Percentiles rank a stretch among this genome's conserved stretches.
These are phyloP conservation scores for Micrasema minimum DNA, from an alignment of 1,140 invertebrate species.

Conservation along the genomic window DNA sequence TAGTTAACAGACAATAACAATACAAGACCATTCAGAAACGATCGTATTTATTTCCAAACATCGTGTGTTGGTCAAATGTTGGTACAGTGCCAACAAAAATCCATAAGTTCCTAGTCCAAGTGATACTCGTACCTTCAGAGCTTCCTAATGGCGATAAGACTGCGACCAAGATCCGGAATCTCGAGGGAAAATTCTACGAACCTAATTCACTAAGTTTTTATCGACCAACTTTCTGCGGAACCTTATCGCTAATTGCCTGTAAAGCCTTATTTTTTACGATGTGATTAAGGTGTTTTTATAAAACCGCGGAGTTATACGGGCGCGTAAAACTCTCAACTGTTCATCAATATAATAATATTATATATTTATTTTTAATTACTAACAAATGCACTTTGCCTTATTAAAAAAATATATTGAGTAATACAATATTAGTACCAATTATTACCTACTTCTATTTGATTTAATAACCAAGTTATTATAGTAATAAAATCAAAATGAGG, in stretches of 20 bases:
- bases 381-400: too few species aligned
- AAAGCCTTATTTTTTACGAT: conserved; percentile 32
- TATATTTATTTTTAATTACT: too few species aligned
- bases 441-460: too few species aligned
- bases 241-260: conserved; percentile 39
- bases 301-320: neutral
- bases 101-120: conserved; percentile 8
- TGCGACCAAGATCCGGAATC: neutral
- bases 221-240: conserved; percentile 18
- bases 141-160: conserved; percentile 7
- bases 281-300: conserved; percentile 19
- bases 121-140: neutral
- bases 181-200: neutral
- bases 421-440: too few species aligned
- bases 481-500: too few species aligned
- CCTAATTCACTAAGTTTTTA: conserved; percentile 35
- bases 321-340: too few species aligned
- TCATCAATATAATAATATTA: too few species aligned
- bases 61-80: neutral
- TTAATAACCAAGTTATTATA: too few species aligned
- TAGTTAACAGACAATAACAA: conserved; percentile 22
- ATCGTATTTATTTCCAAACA: conserved; percentile 6
- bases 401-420: too few species aligned
- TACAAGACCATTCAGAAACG: neutral
- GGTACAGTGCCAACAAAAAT: neutral